Percentiles rank a stretch among this genome's conserved stretches.
Conservation (phyloP, 2,113 vertebrate species). For the Chionis minor region DNA sequence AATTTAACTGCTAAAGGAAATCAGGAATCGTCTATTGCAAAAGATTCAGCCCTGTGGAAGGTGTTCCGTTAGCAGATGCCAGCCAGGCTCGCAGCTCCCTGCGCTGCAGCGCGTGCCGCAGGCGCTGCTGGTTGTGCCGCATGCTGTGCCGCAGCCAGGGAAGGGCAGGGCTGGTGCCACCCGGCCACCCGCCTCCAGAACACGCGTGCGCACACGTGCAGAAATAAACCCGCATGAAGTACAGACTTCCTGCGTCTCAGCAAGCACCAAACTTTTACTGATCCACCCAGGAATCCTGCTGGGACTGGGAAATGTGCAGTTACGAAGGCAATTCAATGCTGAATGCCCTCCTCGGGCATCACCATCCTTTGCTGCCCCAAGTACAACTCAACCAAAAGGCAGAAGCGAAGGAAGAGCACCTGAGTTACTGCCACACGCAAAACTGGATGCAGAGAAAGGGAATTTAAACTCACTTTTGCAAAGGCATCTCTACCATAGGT, state of each 20-base stretch:
- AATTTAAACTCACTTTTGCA: constrained; percentile 82
- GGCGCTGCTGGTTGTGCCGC: not conserved
- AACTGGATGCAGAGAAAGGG: too few relatives aligned
- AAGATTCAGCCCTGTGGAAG: not conserved
- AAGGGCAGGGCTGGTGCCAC: not conserved
- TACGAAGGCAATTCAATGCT: not conserved
- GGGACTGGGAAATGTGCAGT: accelerated
- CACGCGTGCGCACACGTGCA: accelerated
- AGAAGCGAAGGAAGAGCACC: not conserved
- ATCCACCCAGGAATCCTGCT: not conserved
- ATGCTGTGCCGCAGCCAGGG: not conserved
- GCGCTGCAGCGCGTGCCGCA: accelerated
- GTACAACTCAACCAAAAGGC: not conserved
- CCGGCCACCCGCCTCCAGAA: not conserved
- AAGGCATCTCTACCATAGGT: constrained; percentile 93
- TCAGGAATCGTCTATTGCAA: not conserved
- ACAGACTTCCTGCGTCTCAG: not conserved
- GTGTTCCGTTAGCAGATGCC: not conserved
- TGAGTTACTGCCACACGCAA: too few relatives aligned
- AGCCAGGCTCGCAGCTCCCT: not conserved
- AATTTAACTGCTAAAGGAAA: not conserved
- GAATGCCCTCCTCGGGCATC: not conserved
- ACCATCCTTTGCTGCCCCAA: accelerated
- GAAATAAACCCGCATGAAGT: not conserved
- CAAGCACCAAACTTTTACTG: not conserved